phyloP scores from a whole-genome alignment of 1,140 invertebrate species.

The Drosophila malerkotliana region DNA sequence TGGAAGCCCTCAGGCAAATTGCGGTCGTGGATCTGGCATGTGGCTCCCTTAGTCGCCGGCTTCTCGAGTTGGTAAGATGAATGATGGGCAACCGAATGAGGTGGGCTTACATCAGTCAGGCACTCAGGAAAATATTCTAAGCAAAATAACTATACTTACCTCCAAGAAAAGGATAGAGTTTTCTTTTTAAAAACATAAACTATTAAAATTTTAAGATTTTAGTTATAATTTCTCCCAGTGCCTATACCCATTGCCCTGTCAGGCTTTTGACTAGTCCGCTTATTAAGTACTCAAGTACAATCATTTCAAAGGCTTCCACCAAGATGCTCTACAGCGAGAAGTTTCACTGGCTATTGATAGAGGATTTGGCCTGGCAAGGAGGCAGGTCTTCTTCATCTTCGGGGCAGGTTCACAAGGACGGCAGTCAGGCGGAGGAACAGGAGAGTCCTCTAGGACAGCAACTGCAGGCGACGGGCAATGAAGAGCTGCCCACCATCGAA shows the following conservation, averaged over 20 bases:
- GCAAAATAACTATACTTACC: too few relatives aligned
- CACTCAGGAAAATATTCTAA: slow-evolving; percentile 11
- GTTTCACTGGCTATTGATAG: slow-evolving; percentile 83
- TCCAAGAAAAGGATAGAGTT: too few relatives aligned
- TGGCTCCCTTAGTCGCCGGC: slow-evolving; percentile 68
- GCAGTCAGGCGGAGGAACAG: slow-evolving; percentile 11
- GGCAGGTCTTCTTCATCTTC: slow-evolving; percentile 25
- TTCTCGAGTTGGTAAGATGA: slow-evolving; percentile 76
- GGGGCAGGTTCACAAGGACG: neutral
- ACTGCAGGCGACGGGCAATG: slow-evolving; percentile 21
- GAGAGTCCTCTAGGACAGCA: slow-evolving; percentile 19
- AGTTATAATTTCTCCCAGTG: neutral
- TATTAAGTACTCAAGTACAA: slow-evolving; percentile 74
- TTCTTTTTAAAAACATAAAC: neutral
- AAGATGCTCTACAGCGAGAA: slow-evolving; percentile 81
- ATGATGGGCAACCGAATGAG: neutral
- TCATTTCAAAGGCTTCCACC: slow-evolving; percentile 77
- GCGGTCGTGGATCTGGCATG: slow-evolving; percentile 77
- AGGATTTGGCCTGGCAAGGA: slow-evolving; percentile 76
- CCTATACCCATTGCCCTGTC: slow-evolving; percentile 6
- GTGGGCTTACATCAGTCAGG: neutral
- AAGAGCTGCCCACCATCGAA: slow-evolving; percentile 64
- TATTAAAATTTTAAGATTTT: neutral
- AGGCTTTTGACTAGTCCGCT: slow-evolving; percentile 23
- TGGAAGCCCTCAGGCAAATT: slow-evolving; percentile 71